Conservation (phyloP, 2,797 vertebrate genomes). For the Periophthalmus magnuspinnatus region DNA sequence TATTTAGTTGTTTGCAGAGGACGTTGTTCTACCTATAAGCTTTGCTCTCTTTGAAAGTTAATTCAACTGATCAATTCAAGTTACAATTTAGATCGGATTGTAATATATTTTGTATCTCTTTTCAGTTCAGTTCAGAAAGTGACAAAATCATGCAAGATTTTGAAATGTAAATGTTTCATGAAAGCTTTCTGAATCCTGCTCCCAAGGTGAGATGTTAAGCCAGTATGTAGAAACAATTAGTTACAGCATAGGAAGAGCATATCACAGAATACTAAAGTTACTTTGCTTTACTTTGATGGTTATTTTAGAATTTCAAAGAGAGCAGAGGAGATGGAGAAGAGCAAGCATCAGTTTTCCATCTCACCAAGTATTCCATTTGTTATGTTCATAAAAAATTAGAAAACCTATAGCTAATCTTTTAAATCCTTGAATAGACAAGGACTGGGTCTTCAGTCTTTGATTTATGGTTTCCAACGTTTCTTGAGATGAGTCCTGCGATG, state of each 20-base stretch:
- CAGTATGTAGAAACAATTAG: background rate
- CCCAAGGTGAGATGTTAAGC: background rate
- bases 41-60: no score
- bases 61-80: no score
- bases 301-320: slow-evolving; percentile 3
- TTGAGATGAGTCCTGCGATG: slow-evolving; percentile 25
- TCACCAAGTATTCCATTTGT: no score
- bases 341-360: no score
- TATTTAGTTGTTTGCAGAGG: no score
- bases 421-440: background rate
- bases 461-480: background rate
- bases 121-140: background rate
- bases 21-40: no score
- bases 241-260: background rate
- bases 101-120: background rate
- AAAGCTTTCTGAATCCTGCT: background rate
- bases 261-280: background rate
- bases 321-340: background rate
- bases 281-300: background rate
- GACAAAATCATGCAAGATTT: background rate
- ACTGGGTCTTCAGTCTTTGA: background rate
- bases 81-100: no score
- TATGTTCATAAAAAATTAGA: background rate
- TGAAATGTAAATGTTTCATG: background rate
- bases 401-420: background rate